phyloP scores from a whole-genome alignment of 2,888 invertebrate genomes.

The Habrosyne pyritoides region DNA sequence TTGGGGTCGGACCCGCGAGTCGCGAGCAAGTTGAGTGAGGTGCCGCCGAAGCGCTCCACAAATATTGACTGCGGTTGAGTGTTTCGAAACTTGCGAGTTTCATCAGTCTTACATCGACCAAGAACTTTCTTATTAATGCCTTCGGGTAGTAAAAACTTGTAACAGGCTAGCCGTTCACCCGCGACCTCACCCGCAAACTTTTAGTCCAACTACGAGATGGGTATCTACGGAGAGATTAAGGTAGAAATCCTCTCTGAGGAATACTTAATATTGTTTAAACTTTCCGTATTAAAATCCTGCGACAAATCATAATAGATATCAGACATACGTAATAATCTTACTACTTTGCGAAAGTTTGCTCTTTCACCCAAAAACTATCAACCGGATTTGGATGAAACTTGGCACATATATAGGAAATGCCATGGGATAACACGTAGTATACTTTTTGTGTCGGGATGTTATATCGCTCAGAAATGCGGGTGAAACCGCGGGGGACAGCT shows the following conservation, averaged over 20 bases:
- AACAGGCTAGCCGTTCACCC: conserved; percentile 31
- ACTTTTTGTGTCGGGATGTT: no score
- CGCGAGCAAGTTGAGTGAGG: conserved; percentile 45
- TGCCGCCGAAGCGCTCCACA: conserved; percentile 51
- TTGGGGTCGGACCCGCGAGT: conserved; percentile 43
- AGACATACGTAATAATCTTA: no score
- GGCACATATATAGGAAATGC: no score
- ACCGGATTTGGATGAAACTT: no score
- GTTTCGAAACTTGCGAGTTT: conserved; percentile 48
- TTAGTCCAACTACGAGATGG: neutral
- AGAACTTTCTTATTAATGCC: conserved; percentile 39
- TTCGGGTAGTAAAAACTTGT: conserved; percentile 38
- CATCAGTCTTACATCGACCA: conserved; percentile 35
- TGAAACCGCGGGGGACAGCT: no score
- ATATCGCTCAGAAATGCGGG: no score
- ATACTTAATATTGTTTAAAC: neutral
- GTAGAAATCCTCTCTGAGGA: neutral
- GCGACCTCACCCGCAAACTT: neutral
- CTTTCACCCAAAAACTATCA: no score
- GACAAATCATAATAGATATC: no score
- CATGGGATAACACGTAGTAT: no score
- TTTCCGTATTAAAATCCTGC: no score
- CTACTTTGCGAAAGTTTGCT: no score
- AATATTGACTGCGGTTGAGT: conserved; percentile 60
- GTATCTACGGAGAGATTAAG: neutral